Conservation (phyloP, 2,113 vertebrate genomes). For the Xiphophorus couchianus region DNA sequence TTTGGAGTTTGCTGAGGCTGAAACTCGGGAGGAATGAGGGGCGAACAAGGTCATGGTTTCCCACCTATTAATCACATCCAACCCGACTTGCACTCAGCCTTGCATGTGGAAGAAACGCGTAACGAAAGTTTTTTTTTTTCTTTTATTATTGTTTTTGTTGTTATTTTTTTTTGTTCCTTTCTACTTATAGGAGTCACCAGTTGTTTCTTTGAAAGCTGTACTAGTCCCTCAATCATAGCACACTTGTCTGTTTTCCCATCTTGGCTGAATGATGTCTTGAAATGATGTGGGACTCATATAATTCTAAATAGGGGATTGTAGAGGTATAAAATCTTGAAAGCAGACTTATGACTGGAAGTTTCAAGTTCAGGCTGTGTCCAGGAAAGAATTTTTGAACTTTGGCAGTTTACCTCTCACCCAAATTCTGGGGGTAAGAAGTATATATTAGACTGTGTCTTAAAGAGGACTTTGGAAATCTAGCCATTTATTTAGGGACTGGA, state of each 20-base stretch:
- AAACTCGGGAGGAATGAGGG: slow-evolving; percentile 34
- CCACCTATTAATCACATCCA: slow-evolving; percentile 33
- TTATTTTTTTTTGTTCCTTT: slow-evolving; percentile 7
- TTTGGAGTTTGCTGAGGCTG: slow-evolving; percentile 26
- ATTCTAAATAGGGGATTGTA: slow-evolving; percentile 49
- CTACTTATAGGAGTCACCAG: slow-evolving; percentile 28
- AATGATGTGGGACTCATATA: slow-evolving; percentile 53
- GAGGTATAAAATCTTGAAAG: slow-evolving; percentile 34
- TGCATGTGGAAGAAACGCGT: slow-evolving; percentile 14
- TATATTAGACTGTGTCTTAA: slow-evolving; percentile 2
- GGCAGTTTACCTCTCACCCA: slow-evolving; percentile 27
- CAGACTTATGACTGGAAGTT: slow-evolving; percentile 39
- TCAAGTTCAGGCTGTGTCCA: slow-evolving; percentile 28
- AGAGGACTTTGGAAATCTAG: slow-evolving; percentile 20
- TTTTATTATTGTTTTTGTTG: no score
- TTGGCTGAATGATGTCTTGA: slow-evolving; percentile 53
- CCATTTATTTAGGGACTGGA: slow-evolving; percentile 13
- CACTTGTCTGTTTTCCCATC: slow-evolving; percentile 50
- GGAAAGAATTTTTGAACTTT: slow-evolving; percentile 29
- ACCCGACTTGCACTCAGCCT: slow-evolving; percentile 21
- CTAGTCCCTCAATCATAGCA: slow-evolving; percentile 34
- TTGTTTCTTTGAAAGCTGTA: slow-evolving; percentile 47
- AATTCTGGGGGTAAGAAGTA: slow-evolving; percentile 10
- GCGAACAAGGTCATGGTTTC: slow-evolving; percentile 51
- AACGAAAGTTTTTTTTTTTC: neutral